Base-by-base conservation (phyloP, 2,113 vertebrate genomes). In the Lutjanus erythropterus region DNA sequence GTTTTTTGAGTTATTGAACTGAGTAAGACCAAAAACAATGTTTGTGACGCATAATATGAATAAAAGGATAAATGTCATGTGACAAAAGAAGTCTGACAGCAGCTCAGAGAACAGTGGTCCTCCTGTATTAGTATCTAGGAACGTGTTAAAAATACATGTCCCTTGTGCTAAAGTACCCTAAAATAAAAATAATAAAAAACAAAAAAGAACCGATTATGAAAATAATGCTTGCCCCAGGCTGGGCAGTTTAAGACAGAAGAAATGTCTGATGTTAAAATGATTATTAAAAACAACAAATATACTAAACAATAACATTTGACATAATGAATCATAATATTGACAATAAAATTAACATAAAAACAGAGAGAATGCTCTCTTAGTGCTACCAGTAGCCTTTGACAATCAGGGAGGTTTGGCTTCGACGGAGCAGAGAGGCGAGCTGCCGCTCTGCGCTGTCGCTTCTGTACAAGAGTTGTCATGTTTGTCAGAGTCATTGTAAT, bases 311-410 rank as follows among this genome's bases (percentile, higher is more conserved):
- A 92, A 92, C 71, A 65, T 84, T 71, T 88, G 62, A 89, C 80
- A 85, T 75, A 78, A 85, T 90, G 49, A 88, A 82, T 91, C 77
- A 87, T 80, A 87, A 87, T 89, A 88, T 80, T 50, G 86, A 89
- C 82, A 88, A 75, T 86, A 88, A 84, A 87, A 87, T 75, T 52
- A 85, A 90, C 41, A 81, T 73, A 75, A 56, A 75, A 68, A 77
- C 66, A 78, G 47, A 81, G 76, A 81, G 65, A 73, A 80, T 19
- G 73, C 83, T 89, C 86, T 92, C 89, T 89, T 90, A 87, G 86
- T 89, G 91, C 93, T 94, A 93, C 92, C 92, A 92, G 91, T 92
- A 94, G 93, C 92, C 89, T 92, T 85, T 85, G 86, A 91, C 88
- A 91, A 89, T 91, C 83, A 80, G 88, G 87, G 85, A 91, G 85